Conservation (phyloP, 2,888 invertebrate species). For the Amorpha juglandis region DNA sequence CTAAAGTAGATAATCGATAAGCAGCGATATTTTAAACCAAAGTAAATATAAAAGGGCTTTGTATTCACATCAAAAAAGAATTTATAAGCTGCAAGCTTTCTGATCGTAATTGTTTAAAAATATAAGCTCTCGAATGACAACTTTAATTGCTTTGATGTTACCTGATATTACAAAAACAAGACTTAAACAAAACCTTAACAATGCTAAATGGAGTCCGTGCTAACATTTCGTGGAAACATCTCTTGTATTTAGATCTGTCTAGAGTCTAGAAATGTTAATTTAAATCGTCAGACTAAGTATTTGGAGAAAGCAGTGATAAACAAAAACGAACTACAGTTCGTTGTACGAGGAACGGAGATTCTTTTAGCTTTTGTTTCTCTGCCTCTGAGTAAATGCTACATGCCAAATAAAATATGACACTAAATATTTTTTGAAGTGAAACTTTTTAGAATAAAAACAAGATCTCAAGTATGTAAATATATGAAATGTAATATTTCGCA, state of each 20-base stretch:
- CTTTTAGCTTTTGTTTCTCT: background rate
- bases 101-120: background rate
- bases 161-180: background rate
- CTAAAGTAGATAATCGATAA: background rate
- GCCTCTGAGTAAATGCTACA: too few species aligned
- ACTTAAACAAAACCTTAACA: background rate
- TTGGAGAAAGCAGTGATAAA: constrained; percentile 11
- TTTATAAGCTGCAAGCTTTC: background rate
- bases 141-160: constrained; percentile 1
- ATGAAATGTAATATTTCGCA: too few species aligned
- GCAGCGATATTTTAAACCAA: background rate
- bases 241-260: constrained; percentile 11
- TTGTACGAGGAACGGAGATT: background rate
- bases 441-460: too few species aligned
- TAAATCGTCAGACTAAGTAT: constrained; percentile 10
- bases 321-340: background rate
- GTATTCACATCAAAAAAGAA: background rate
- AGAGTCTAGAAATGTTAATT: constrained; percentile 21
- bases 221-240: constrained; percentile 6
- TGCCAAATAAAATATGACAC: too few species aligned
- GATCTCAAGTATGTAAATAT: too few species aligned
- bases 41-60: background rate
- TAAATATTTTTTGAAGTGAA: too few species aligned
- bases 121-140: background rate
- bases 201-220: background rate